phyloP scores from a whole-genome alignment of 2,797 vertebrate species.

The Pantherophis alleghaniensis region DNA sequence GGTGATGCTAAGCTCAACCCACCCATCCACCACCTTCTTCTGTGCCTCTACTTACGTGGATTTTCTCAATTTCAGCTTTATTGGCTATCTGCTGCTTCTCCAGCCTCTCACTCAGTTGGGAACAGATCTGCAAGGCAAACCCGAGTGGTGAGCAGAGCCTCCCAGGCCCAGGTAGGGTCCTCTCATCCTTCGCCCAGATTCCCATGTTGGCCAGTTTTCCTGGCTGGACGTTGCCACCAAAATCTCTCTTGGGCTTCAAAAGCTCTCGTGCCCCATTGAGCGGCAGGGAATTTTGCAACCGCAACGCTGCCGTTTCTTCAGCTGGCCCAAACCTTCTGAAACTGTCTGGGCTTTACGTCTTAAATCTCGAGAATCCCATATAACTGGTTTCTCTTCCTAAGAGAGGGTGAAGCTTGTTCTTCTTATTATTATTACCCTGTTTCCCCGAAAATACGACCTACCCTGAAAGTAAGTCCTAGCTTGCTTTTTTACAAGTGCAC shows the following conservation, averaged over 20 bases:
- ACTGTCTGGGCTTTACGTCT: not conserved
- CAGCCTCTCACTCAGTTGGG: constrained; percentile 94
- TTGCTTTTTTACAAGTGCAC: too few species aligned
- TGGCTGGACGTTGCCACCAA: not conserved
- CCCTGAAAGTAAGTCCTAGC: too few species aligned
- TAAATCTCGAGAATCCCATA: not conserved
- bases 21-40: too few species aligned
- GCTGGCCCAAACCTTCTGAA: not conserved
- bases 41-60: constrained; percentile 80
- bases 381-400: not conserved
- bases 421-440: too few species aligned
- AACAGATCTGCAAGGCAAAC: constrained; percentile 86
- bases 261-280: not conserved
- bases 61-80: constrained; percentile 93
- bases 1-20: not conserved
- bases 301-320: not conserved
- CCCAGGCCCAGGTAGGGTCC: fast-evolving
- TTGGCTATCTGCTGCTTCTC: constrained; percentile 96
- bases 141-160: not conserved
- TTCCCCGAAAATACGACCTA: too few species aligned
- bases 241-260: not conserved
- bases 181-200: not conserved
- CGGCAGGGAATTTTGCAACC: not conserved
- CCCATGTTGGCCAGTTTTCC: not conserved
- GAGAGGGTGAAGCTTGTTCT: not conserved